phyloP scores from a whole-genome alignment of 2,113 vertebrate species.

The Herpetotheres cachinnans region DNA sequence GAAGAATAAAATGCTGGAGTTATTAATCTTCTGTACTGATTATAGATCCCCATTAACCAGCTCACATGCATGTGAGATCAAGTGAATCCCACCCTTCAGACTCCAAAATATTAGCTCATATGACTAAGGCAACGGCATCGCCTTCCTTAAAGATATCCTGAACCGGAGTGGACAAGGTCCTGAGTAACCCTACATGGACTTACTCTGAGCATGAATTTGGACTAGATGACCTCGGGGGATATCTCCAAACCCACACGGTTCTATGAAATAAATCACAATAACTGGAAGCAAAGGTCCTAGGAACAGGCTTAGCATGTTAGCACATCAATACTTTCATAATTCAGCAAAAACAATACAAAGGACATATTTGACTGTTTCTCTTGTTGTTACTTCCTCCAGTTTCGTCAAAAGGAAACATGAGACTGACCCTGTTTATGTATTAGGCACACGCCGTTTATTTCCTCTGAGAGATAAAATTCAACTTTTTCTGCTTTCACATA shows the following conservation, averaged over 20 bases:
- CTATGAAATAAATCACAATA: not conserved
- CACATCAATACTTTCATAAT: not conserved
- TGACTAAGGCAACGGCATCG: not conserved
- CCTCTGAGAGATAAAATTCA: not conserved
- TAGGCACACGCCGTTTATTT: not conserved
- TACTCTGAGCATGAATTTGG: not conserved
- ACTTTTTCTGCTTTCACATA: not conserved
- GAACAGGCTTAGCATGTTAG: not conserved
- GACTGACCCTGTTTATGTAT: not conserved
- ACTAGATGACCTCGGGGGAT: not conserved
- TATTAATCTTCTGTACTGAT: not conserved
- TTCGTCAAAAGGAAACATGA: not conserved
- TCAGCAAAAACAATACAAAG: not conserved
- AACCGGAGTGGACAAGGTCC: not conserved
- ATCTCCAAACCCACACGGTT: rapidly evolving
- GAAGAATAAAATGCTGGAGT: not conserved
- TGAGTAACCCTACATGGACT: not conserved
- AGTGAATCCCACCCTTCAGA: not conserved
- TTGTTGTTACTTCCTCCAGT: not conserved
- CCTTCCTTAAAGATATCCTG: not conserved
- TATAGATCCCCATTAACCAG: not conserved
- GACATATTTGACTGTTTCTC: not conserved
- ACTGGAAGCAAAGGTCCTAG: not conserved
- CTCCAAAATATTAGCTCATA: not conserved
- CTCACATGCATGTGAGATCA: not conserved